Percentiles rank a stretch among this genome's conserved stretches.
Evolutionary conservation across 2,888 invertebrate genomes (phyloP).

Genomic region (Axea sp.): DNA sequence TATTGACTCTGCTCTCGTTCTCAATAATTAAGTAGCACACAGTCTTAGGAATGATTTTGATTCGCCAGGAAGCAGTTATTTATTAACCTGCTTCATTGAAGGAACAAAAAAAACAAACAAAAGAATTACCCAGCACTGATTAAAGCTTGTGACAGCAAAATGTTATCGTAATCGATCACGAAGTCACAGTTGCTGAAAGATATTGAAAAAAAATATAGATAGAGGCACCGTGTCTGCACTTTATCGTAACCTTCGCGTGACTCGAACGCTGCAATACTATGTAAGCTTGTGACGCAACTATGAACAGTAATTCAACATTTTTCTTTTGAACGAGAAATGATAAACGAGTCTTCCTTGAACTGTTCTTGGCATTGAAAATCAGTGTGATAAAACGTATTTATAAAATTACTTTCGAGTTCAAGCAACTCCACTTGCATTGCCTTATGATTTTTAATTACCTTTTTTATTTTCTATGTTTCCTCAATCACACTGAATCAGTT

Average conservation of each 20-base stretch:
- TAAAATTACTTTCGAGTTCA: constrained; percentile 37
- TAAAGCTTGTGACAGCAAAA: neutral
- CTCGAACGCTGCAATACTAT: constrained; percentile 40
- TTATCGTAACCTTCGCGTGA: constrained; percentile 60
- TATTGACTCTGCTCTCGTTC: constrained; percentile 44
- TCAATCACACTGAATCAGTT: no score
- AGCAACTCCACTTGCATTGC: constrained; percentile 26
- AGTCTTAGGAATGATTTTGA: neutral
- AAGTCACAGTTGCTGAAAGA: constrained; percentile 13
- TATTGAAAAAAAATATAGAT: constrained; percentile 6
- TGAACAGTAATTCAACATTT: constrained; percentile 41
- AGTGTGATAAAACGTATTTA: no score
- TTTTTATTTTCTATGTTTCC: no score
- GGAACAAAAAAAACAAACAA: no score
- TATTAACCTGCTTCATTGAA: no score
- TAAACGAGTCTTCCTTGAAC: constrained; percentile 27
- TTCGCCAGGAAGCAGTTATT: neutral
- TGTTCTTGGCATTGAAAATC: constrained; percentile 52
- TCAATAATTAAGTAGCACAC: constrained; percentile 21
- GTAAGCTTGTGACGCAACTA: constrained; percentile 47
- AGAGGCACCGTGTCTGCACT: constrained; percentile 13
- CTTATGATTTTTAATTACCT: no score
- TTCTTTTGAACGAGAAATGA: constrained; percentile 26
- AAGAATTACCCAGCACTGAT: no score
- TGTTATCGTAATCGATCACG: constrained; percentile 7